Conservation (phyloP, 1,140 invertebrate species). For the Samia ricini region DNA sequence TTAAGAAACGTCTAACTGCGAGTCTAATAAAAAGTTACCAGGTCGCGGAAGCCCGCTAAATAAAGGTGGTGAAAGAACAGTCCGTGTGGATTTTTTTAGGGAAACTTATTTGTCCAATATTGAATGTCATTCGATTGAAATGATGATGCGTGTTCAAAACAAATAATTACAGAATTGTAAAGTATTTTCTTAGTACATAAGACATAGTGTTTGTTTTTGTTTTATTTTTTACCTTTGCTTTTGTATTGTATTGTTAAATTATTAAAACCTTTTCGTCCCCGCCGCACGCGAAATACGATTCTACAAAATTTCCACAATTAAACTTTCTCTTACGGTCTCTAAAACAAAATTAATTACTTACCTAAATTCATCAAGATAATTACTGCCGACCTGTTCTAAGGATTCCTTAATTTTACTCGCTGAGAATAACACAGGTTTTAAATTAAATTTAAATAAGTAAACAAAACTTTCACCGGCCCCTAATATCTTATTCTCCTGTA, state of each 20-base stretch:
- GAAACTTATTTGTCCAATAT: no score
- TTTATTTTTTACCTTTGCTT: neutral
- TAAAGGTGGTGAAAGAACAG: no score
- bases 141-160: no score
- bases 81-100: no score
- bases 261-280: neutral
- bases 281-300: conserved; percentile 1
- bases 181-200: no score
- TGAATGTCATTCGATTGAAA: no score
- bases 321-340: neutral
- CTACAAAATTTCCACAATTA: conserved; percentile 3
- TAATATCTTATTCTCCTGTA: neutral
- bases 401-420: neutral
- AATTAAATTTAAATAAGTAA: neutral
- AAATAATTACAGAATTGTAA: no score
- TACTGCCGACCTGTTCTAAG: neutral
- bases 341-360: conserved; percentile 7
- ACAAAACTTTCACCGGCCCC: neutral
- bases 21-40: no score
- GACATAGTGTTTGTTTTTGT: no score
- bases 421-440: neutral
- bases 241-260: neutral
- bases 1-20: no score
- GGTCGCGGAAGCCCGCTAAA: no score
- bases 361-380: conserved; percentile 4